Evolutionary conservation across 2,797 vertebrate species (phyloP).

Genomic region (Megalops cyprinoides): DNA sequence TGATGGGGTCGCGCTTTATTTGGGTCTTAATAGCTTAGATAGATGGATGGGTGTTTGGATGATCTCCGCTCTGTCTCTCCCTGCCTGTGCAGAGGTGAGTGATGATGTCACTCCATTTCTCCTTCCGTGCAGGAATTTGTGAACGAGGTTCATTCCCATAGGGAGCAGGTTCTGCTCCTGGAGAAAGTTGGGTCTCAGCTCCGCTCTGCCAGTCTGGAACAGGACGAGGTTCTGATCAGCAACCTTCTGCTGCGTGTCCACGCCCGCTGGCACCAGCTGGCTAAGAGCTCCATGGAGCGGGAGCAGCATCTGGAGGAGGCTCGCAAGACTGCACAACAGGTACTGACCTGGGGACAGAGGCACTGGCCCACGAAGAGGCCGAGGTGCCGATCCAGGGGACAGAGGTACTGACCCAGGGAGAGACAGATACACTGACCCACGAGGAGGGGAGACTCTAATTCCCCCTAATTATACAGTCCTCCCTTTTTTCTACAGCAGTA

Average conservation of each 20-base stretch:
- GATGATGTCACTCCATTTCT: not conserved
- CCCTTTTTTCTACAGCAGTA: too few species aligned
- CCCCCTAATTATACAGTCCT: too few species aligned
- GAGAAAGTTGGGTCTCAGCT: constrained; percentile 95
- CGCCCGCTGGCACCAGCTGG: constrained; percentile 97
- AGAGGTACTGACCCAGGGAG: constrained; percentile 35
- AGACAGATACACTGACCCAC: not conserved
- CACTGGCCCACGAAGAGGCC: constrained; percentile 35
- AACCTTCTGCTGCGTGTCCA: constrained; percentile 96
- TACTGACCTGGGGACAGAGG: constrained; percentile 48
- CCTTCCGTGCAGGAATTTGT: constrained; percentile 83
- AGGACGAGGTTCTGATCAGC: constrained; percentile 96
- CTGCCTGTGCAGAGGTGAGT: not conserved
- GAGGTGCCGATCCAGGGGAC: not conserved
- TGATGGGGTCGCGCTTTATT: too few species aligned
- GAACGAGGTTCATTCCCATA: constrained; percentile 94
- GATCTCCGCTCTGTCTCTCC: too few species aligned
- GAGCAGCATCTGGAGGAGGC: constrained; percentile 92
- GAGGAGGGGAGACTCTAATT: too few species aligned
- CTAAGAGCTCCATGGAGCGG: constrained; percentile 93
- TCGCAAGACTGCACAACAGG: constrained; percentile 95
- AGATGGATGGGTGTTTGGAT: too few species aligned
- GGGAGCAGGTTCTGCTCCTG: constrained; percentile 93
- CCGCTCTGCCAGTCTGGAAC: constrained; percentile 95
- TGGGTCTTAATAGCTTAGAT: too few species aligned